A percentile compares a stretch with the other conserved stretches of the same genome.
Conservation (phyloP, 2,797 vertebrate species). For the Hoplostethus atlanticus region DNA sequence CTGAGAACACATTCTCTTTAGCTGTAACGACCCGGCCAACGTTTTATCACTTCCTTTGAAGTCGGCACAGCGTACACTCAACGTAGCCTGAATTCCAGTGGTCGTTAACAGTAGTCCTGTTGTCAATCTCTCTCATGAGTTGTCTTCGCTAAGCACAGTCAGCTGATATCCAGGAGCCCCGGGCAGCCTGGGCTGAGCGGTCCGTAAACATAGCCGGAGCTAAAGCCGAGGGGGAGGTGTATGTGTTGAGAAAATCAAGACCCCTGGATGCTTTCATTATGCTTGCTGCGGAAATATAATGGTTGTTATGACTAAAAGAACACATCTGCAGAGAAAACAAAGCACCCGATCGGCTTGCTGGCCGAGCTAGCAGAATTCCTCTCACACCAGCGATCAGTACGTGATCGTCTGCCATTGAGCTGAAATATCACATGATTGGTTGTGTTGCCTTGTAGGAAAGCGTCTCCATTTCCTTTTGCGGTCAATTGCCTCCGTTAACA, state of each 20-base stretch:
- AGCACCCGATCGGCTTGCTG: neutral
- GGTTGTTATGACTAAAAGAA: constrained; percentile 8
- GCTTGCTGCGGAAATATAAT: no score
- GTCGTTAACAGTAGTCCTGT: neutral
- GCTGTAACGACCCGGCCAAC: neutral
- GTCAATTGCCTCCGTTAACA: no score
- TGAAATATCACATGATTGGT: constrained; percentile 19
- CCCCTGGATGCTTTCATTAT: neutral
- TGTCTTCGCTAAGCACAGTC: neutral
- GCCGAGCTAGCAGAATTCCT: constrained; percentile 27
- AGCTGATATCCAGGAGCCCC: neutral
- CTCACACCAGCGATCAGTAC: constrained; percentile 29
- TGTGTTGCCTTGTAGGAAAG: constrained; percentile 36
- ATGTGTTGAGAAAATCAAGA: neutral
- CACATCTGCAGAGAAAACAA: neutral
- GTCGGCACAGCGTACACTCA: neutral
- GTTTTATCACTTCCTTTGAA: neutral
- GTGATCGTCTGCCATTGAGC: constrained; percentile 8
- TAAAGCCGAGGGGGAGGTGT: neutral
- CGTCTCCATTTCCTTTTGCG: constrained; percentile 26
- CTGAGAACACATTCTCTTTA: constrained; percentile 2
- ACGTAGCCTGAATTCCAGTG: neutral
- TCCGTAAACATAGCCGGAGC: neutral
- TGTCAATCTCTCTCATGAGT: neutral
- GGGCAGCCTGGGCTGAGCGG: neutral